Evolutionary conservation across 2,113 vertebrate genomes (phyloP), one percentile per base, ranked within the genome.

Genomic region (Chaenocephalus aceratus): DNA sequence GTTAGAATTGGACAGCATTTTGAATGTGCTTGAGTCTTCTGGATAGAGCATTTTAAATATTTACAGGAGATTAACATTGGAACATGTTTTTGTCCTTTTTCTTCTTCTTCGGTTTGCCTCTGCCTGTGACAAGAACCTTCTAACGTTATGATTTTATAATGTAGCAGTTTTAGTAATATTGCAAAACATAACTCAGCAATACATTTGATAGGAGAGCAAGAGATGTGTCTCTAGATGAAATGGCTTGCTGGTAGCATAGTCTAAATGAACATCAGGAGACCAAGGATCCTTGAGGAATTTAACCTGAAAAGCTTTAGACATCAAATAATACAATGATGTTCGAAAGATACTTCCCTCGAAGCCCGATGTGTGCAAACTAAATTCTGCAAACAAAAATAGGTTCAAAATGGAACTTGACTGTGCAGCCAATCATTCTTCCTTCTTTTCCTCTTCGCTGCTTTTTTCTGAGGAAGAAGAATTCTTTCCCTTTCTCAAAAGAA

Each of bases 381-480:
- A 69, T 75, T 44, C 26, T 65, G 41, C 41, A 51, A 7, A 61
- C 12, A 67, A 56, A 53, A 23, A 23, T 6, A 4, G 62, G 45
- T 34, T 3, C 4, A 34, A 45, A 34, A 41, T 15, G 5, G n/a
- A 23, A 60, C 49, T 67, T 57, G 10, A 36, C 11, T 52, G 11
- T 23, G 58, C 3, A 63, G 13, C 30, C 1, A 30, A 3, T 41
- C 36, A 41, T 6, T 6, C 30, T 23, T 23, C 15, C 13, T 11
- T 9, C n/a, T 53, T 57, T 81, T 34, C 49, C 16, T 13, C 15
- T 16, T 10, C 56, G 68, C 53, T 65, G 58, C 44, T 54, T 5
- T 62, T 76, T 79, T 68, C 12, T 68, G 16, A 57, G 45, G 1
- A 15, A 62, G 13, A 65, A 70, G 18, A 73, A 71, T 15, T 80